A percentile compares a stretch with the other conserved stretches of the same genome.
These are phyloP conservation scores for Gnatocerus cornutus DNA, from an alignment of 2,888 invertebrate species.

Conservation along the genomic window DNA sequence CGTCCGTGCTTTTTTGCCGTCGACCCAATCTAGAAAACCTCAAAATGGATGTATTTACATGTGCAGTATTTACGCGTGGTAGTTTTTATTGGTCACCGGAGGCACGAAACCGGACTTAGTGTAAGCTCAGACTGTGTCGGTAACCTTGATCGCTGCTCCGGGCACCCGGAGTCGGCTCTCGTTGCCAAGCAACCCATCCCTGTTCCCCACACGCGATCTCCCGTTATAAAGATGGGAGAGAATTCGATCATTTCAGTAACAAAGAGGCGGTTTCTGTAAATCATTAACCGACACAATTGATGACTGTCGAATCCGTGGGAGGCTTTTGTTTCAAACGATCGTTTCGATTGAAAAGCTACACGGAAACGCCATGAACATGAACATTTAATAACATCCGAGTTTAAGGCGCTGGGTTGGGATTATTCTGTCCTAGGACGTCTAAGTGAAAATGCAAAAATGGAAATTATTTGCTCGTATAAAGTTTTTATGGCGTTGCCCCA, in stretches of 20 bases:
- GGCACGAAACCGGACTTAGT: constrained; percentile 49
- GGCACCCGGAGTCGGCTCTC: constrained; percentile 52
- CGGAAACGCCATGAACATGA: neutral
- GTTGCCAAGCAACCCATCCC: constrained; percentile 59
- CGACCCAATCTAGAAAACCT: constrained; percentile 18
- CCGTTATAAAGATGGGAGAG: constrained; percentile 55
- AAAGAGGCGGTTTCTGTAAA: constrained; percentile 48
- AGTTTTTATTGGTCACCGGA: constrained; percentile 51
- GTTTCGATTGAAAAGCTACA: constrained; percentile 17
- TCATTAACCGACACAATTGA: constrained; percentile 45
- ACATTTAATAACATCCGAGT: neutral
- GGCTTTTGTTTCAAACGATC: constrained; percentile 30
- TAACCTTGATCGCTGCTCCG: constrained; percentile 67
- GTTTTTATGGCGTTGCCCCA: constrained; percentile 34
- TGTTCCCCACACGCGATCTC: constrained; percentile 47
- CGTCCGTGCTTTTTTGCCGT: constrained; percentile 9
- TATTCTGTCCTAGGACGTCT: no score
- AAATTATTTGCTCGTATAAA: constrained; percentile 31
- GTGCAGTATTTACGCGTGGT: constrained; percentile 44
- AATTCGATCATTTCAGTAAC: constrained; percentile 50
- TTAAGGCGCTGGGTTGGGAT: no score
- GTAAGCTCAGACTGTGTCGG: constrained; percentile 58
- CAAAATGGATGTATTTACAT: constrained; percentile 48
- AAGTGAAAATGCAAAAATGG: neutral
- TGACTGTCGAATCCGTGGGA: constrained; percentile 33